Base-by-base conservation (phyloP, 2,797 vertebrate genomes). In the Aldrovandia affinis region DNA sequence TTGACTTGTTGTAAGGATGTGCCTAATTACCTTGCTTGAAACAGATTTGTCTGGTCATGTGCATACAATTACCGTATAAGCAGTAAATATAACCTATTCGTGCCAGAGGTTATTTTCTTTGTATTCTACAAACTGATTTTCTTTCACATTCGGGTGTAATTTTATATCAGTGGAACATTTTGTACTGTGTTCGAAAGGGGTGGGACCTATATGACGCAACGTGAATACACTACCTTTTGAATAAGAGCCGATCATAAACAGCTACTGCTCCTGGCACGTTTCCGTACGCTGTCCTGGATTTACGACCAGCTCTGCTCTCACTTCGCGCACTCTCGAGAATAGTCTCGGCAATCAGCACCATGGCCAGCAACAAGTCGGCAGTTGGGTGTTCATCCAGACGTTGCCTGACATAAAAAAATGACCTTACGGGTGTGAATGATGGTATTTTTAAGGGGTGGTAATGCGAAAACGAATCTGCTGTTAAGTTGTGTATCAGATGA, bases 271-370 rank as follows among this genome's bases (percentile, higher is more conserved):
- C 68, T 39, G 8, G 6, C 25, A 39, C 25, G 42, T 77, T 22
- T 42, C 36, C 36, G 36, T 42, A 20, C n/a, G 39, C 15, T 47
- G 0, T 47, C 1, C 42, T 25, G 42, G 42, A 77, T 77, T 47
- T 77, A 9, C 73, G 20, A 44, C 18, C 39, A 47, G 22, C 42
- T 77, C 42, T 39, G 42, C 73, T 1, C 36, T 73, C 18, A 20
- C 28, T 33, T 10, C 14, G 36, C 68, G 6, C 68, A 15, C 22
- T 2, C 12, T 78, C 4, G 44, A n/a, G 75, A 44, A 50, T 44
- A 12, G n/a, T 36, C 42, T 44, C 30, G 9, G 2, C 14, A 63
- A 52, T 94, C 93, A 95, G 95, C 85, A 96, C 94, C 94, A 89
- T 0, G 93, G 94, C 92, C 92, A 95, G 95, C 83, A 89, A 89